These are phyloP conservation scores for Sesamia nonagrioides DNA, from an alignment of 1,140 invertebrate genomes.

Conservation along the genomic window DNA sequence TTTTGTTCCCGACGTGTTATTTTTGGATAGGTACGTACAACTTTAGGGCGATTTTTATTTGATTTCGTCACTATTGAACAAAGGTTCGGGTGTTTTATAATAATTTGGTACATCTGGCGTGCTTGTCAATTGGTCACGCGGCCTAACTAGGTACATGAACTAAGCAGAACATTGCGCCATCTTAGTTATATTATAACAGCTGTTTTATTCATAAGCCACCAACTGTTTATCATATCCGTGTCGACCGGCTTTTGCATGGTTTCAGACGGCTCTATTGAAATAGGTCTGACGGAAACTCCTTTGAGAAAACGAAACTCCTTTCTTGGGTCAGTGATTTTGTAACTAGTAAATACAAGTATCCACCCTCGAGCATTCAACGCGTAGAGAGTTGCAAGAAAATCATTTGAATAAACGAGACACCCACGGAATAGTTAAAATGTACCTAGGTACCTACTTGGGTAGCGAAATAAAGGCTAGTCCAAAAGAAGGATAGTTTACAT, in stretches of 20 bases:
- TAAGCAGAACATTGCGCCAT: constrained; percentile 51
- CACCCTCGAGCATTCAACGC: constrained; percentile 30
- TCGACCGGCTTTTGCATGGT: constrained; percentile 16
- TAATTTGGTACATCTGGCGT: constrained; percentile 44
- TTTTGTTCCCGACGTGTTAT: background rate
- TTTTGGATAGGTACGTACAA: background rate
- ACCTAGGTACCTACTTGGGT: too few relatives aligned
- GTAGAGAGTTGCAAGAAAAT: constrained; percentile 43
- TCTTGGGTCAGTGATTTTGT: constrained; percentile 35
- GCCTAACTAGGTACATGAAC: constrained; percentile 30
- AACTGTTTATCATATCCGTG: constrained; percentile 32
- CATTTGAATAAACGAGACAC: constrained; percentile 42
- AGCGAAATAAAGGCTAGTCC: constrained; percentile 16
- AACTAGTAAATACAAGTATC: constrained; percentile 19
- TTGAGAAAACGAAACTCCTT: background rate
- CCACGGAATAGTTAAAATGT: constrained; percentile 43
- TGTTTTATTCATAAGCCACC: constrained; percentile 54
- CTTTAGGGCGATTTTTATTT: background rate
- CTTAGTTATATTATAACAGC: constrained; percentile 50
- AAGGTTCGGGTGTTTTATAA: constrained; percentile 19
- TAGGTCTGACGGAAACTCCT: constrained; percentile 6
- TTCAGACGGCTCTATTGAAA: constrained; percentile 3
- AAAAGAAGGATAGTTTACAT: constrained; percentile 11
- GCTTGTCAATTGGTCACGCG: constrained; percentile 55
- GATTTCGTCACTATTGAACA: background rate